phyloP scores from a whole-genome alignment of 2,113 vertebrate species.

The Rattus rattus region DNA sequence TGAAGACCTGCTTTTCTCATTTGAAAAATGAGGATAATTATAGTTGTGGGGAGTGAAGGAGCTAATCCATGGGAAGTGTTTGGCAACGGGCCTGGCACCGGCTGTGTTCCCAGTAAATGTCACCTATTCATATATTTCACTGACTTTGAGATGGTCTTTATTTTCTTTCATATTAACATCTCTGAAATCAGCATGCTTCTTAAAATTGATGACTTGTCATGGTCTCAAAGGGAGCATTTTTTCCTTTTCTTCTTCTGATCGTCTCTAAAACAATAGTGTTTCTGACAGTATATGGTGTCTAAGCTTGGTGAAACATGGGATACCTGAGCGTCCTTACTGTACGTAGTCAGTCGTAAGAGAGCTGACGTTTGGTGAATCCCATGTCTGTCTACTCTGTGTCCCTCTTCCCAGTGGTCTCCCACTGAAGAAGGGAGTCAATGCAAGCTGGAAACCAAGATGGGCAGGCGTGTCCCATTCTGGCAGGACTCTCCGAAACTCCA shows the following conservation, averaged over 20 bases:
- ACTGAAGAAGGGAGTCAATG: not conserved
- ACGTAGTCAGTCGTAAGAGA: not conserved
- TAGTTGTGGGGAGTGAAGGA: slow-evolving; percentile 50
- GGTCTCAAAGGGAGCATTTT: not conserved
- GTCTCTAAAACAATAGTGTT: not conserved
- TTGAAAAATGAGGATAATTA: slow-evolving; percentile 63
- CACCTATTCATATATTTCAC: slow-evolving; percentile 54
- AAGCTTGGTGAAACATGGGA: not conserved
- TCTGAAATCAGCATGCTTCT: slow-evolving; percentile 55
- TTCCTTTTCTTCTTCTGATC: not conserved
- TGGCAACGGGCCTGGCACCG: slow-evolving; percentile 55
- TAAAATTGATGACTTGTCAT: slow-evolving; percentile 29
- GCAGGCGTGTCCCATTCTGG: rapidly evolving
- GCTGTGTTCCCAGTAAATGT: slow-evolving; percentile 67
- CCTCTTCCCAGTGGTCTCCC: not conserved
- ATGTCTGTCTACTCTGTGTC: not conserved
- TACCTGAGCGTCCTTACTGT: too few relatives aligned
- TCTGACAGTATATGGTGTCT: not conserved
- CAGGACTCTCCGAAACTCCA: not conserved
- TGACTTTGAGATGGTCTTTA: slow-evolving; percentile 32
- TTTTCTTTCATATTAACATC: slow-evolving; percentile 4
- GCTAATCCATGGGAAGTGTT: not conserved
- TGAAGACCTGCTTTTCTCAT: slow-evolving; percentile 26
- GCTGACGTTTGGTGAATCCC: not conserved
- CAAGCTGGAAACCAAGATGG: not conserved